Evolutionary conservation across 2,113 vertebrate species (phyloP), one percentile per base, ranked within the genome.

Genomic region (Limnothrissa miodon): DNA sequence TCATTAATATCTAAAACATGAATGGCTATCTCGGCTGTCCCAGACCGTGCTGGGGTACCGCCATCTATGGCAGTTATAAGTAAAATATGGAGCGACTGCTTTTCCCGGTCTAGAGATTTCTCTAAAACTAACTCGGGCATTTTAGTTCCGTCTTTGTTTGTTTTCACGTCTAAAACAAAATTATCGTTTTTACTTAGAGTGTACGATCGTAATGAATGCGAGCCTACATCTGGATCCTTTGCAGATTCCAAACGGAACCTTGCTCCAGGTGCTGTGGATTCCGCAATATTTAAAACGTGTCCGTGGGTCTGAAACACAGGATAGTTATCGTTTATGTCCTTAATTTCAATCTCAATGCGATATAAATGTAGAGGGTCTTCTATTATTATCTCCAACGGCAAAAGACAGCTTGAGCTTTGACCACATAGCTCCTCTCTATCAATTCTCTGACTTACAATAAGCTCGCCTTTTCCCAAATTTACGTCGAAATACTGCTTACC

Each of bases 1-100:
- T 97, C 96, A 0, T 97, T 97, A 19, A 92, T 91, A 10, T 97
- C 96, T 11, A 96, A 87, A 0, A 97, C 92, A 13, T 92, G 87
- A 70, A 97, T 91, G 0, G 88, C 93, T 53, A 97, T 93, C 13
- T 48, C 90, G 9, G 92, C 90, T 21, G 92, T 87, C 6, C 95
- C 95, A 83, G 95, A 94, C 80, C 84, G 89, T 0, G 93, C 90
- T 6, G 95, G 95, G 83, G 87, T 89, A 7, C 95, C 96, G 5
- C 95, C 95, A 92, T 95, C 87, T 25, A 92, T 2, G 0, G 91
- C 93, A 0, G 89, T 93, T 39, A 97, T 86, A 0, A 89, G 91
- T 1, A 96, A 85, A 36, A 84, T 88, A 80, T 95, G 90, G 56
- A 91, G 89, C 19, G 92, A 66, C 48, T 92, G 36, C 70, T 83